These are phyloP conservation scores for Pachycephus smyrnensis DNA, from an alignment of 2,888 invertebrate genomes.

Conservation along the genomic window DNA sequence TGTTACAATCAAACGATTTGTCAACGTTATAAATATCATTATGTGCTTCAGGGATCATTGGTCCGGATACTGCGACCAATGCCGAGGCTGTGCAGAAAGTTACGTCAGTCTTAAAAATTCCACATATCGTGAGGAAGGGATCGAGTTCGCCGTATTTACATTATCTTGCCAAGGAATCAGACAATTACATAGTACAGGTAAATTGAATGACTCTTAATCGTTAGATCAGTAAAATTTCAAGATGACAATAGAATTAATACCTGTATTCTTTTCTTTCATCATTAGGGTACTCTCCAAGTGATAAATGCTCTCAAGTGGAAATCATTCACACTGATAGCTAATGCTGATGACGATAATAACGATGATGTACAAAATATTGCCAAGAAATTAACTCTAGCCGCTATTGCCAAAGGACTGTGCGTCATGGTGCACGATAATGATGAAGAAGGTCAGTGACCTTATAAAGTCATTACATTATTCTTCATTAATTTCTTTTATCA, in stretches of 20 bases:
- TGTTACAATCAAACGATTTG: background rate
- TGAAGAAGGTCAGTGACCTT: constrained; percentile 38
- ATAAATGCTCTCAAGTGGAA: constrained; percentile 59
- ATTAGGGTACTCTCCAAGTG: constrained; percentile 54
- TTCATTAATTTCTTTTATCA: background rate
- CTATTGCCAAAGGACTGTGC: constrained; percentile 52
- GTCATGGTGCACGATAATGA: constrained; percentile 53
- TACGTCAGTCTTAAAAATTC: constrained; percentile 60
- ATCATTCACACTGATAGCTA: constrained; percentile 53
- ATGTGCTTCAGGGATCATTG: constrained; percentile 58
- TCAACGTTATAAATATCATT: too few relatives aligned
- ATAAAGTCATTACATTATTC: background rate
- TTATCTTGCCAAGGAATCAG: constrained; percentile 53
- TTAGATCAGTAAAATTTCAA: background rate
- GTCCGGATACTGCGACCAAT: constrained; percentile 58
- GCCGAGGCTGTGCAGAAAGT: constrained; percentile 61
- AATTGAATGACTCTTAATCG: constrained; percentile 3
- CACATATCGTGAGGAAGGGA: constrained; percentile 55
- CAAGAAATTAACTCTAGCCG: constrained; percentile 53
- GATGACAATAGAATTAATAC: background rate
- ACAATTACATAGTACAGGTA: constrained; percentile 54
- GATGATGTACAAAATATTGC: constrained; percentile 57
- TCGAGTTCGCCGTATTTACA: constrained; percentile 55
- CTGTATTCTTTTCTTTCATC: background rate
- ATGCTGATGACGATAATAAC: constrained; percentile 47